Evolutionary conservation across 53 echinoderm and acorn worm genomes (phyloP).

Genomic region (Patiria pectinifera): DNA sequence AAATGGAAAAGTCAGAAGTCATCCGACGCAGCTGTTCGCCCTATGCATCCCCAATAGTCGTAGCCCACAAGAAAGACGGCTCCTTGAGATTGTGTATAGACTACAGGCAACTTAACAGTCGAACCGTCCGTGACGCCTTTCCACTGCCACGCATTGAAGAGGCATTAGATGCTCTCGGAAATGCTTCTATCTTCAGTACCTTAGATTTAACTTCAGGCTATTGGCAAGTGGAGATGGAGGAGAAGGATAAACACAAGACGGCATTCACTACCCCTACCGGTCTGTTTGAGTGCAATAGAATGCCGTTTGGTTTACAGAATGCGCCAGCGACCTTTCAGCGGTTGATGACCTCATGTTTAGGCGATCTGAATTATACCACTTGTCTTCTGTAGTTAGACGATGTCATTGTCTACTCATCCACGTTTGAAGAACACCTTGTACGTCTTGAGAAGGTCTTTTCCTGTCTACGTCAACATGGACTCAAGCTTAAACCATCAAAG

Average conservation of each 20-base stretch:
- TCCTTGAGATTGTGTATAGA: constrained; percentile 38
- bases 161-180: constrained; percentile 1
- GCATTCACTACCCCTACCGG: constrained; percentile 13
- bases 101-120: background rate
- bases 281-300: too few relatives aligned
- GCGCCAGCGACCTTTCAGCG: too few relatives aligned
- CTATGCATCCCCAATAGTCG: constrained; percentile 16
- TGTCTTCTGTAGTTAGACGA: constrained; percentile 70
- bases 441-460: constrained; percentile 50
- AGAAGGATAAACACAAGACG: constrained; percentile 43
- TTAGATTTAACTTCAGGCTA: constrained; percentile 39
- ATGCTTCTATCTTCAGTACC: background rate
- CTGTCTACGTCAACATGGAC: constrained; percentile 48
- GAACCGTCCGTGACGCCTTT: constrained; percentile 21
- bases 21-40: constrained; percentile 11
- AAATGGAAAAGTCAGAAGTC: constrained; percentile 41
- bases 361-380: constrained; percentile 62
- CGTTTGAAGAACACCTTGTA: constrained; percentile 53
- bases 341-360: constrained; percentile 18
- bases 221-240: constrained; percentile 18
- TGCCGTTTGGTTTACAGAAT: too few relatives aligned
- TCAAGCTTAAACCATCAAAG: constrained; percentile 75
- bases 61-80: constrained; percentile 19
- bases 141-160: constrained; percentile 36
- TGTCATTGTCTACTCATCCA: constrained; percentile 64